These are phyloP conservation scores for Rotaria magnacalcarata DNA, from an alignment of 2,888 invertebrate genomes.

Conservation along the genomic window DNA sequence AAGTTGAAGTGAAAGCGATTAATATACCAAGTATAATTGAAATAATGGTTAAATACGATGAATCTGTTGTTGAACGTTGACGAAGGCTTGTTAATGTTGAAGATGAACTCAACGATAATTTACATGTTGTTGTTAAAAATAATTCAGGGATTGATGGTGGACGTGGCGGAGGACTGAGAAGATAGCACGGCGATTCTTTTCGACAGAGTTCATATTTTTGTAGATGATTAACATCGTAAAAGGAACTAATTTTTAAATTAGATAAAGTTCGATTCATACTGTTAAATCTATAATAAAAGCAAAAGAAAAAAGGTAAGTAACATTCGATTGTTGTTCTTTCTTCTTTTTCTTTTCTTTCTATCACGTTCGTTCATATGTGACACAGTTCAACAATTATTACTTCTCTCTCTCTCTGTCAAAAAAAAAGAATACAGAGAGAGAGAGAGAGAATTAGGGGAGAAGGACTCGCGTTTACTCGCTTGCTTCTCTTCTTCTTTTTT, in stretches of 20 bases:
- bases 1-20: neutral
- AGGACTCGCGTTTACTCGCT: neutral
- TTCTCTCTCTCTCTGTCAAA: neutral
- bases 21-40: conserved; percentile 1
- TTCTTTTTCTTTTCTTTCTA: neutral
- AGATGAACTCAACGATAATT: neutral
- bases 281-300: neutral
- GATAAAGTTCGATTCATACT: conserved; percentile 25
- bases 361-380: conserved; percentile 17
- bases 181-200: neutral
- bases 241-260: conserved; percentile 11
- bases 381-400: conserved; percentile 29
- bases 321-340: neutral
- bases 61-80: neutral
- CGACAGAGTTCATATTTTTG: neutral
- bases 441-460: conserved; percentile 15
- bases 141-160: neutral
- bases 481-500: neutral
- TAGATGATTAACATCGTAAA: neutral
- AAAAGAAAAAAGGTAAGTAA: neutral
- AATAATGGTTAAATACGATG: neutral
- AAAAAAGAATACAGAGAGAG: neutral
- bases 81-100: neutral
- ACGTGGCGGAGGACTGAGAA: neutral
- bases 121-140: neutral